Conservation (phyloP, 2,797 vertebrate species). For the Phoebastria nigripes region DNA sequence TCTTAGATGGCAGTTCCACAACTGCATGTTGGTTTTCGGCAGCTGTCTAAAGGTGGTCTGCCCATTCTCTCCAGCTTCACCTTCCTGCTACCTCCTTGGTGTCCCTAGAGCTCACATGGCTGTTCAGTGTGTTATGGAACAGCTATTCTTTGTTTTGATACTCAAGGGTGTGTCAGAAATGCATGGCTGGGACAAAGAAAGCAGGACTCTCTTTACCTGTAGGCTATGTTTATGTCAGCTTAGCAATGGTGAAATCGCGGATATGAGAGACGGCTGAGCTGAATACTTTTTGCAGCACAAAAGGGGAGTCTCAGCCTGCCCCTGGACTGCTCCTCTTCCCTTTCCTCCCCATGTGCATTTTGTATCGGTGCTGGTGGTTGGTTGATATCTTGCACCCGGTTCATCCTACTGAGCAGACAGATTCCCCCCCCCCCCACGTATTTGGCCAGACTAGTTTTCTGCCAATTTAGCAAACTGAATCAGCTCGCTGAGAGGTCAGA, state of each 20-base stretch:
- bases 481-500: neutral
- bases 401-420: neutral
- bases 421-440: fast-evolving
- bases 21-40: fast-evolving
- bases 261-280: neutral
- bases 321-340: neutral
- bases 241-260: neutral
- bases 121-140: neutral
- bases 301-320: neutral
- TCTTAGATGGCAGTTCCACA: neutral
- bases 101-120: neutral
- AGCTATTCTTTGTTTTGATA: neutral
- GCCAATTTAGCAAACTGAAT: neutral
- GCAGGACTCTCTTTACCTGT: neutral
- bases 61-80: neutral
- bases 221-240: neutral
- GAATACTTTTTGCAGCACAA: neutral
- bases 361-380: neutral
- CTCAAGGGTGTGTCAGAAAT: neutral
- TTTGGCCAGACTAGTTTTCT: neutral
- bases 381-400: fast-evolving
- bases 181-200: neutral
- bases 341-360: neutral
- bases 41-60: neutral
- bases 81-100: neutral